A percentile compares a stretch with the other conserved stretches of the same genome.
phyloP scores from a whole-genome alignment of 1,140 invertebrate genomes.

The Bombus confusus region DNA sequence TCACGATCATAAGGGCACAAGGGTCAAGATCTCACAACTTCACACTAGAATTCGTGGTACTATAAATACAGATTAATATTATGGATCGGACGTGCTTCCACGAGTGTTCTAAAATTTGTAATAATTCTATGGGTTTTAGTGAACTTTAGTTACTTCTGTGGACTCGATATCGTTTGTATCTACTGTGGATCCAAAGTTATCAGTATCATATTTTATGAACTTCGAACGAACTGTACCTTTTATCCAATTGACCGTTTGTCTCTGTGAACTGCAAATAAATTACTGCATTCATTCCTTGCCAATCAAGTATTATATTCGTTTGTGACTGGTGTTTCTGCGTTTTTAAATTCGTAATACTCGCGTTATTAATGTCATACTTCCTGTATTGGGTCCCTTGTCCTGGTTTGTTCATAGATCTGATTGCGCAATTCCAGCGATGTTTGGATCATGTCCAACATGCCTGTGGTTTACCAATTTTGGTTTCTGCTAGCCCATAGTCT shows the following conservation, averaged over 20 bases:
- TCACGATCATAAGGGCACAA: neutral
- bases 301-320: neutral
- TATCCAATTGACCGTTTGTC: neutral
- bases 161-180: neutral
- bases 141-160: neutral
- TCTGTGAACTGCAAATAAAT: neutral
- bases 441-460: slow-evolving; percentile 11
- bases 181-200: neutral
- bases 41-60: neutral
- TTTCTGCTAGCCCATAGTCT: neutral
- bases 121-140: neutral
- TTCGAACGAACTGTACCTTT: neutral
- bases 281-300: neutral
- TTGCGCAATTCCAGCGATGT: neutral
- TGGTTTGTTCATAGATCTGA: neutral
- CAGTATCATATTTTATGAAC: neutral
- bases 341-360: too few relatives aligned
- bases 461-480: neutral
- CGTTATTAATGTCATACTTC: neutral
- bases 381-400: neutral
- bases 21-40: neutral
- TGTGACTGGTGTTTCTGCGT: too few relatives aligned
- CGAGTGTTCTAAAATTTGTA: neutral
- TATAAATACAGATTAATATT: slow-evolving; percentile 1
- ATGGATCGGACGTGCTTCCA: neutral